phyloP scores from a whole-genome alignment of 2,113 vertebrate species.

The Columba janthina region DNA sequence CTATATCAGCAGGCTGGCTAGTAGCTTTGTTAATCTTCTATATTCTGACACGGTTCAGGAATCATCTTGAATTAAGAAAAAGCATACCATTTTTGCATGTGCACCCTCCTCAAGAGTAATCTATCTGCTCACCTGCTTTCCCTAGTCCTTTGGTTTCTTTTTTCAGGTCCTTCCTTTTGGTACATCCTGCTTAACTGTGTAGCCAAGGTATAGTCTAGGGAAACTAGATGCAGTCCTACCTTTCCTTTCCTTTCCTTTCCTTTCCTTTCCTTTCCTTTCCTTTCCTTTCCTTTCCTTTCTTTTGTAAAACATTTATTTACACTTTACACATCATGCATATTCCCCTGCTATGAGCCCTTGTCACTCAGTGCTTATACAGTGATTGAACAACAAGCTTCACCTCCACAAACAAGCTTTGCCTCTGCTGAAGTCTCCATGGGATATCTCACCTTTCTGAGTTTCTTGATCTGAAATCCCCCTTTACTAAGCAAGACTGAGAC shows the following conservation, averaged over 20 bases:
- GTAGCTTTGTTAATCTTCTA: not conserved
- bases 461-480: not conserved
- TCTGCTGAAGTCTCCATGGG: not conserved
- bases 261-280: too few relatives aligned
- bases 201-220: not conserved
- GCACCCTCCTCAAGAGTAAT: not conserved
- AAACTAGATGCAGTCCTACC: not conserved
- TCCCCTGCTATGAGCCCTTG: rapidly evolving
- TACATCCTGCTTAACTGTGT: not conserved
- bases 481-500: not conserved
- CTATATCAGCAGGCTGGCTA: not conserved
- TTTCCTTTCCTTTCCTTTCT: not conserved
- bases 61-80: not conserved
- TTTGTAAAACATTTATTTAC: not conserved
- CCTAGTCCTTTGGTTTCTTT: not conserved
- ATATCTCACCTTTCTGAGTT: not conserved
- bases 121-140: not conserved
- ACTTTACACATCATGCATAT: not conserved
- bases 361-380: not conserved
- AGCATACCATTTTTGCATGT: not conserved
- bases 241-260: not conserved
- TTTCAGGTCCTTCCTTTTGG: not conserved
- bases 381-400: not conserved
- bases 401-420: not conserved
- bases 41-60: not conserved